Conservation (phyloP, 2,113 vertebrate species). For the Danionella cerebrum region DNA sequence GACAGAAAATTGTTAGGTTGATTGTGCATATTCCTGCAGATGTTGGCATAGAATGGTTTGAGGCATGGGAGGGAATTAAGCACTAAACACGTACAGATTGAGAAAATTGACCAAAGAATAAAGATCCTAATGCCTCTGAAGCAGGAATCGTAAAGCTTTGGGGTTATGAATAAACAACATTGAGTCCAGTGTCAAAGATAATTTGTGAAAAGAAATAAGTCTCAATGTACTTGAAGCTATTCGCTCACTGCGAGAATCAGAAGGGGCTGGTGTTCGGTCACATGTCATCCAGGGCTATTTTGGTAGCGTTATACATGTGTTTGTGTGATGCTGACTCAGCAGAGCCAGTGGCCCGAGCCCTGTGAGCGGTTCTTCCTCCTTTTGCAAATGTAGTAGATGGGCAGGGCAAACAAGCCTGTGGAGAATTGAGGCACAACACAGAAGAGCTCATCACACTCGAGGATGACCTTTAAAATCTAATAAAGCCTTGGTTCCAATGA, state of each 20-base stretch:
- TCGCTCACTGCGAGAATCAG: neutral
- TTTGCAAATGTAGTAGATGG: slow-evolving; percentile 95
- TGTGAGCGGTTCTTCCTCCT: slow-evolving; percentile 84
- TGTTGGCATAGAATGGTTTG: slow-evolving; percentile 35
- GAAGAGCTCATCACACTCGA: neutral
- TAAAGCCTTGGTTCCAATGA: too few species aligned
- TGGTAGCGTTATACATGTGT: slow-evolving; percentile 1
- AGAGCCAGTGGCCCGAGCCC: slow-evolving; percentile 59
- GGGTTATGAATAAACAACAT: neutral
- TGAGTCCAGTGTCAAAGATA: neutral
- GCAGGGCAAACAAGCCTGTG: slow-evolving; percentile 85
- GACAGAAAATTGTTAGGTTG: slow-evolving; percentile 18
- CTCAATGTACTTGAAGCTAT: neutral
- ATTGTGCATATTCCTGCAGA: slow-evolving; percentile 46
- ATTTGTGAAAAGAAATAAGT: neutral
- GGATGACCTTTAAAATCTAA: too few species aligned
- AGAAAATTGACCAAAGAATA: neutral
- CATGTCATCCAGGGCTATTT: slow-evolving; percentile 4
- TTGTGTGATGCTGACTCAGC: slow-evolving; percentile 28
- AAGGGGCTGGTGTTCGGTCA: neutral
- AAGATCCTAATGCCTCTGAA: too few species aligned
- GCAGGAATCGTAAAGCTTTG: too few species aligned
- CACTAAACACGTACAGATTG: slow-evolving; percentile 16
- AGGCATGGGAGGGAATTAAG: neutral
- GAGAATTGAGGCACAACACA: slow-evolving; percentile 30